Evolutionary conservation across 2,888 invertebrate species (phyloP), one percentile per base, ranked within the genome.

Genomic region (Selenia dentaria): DNA sequence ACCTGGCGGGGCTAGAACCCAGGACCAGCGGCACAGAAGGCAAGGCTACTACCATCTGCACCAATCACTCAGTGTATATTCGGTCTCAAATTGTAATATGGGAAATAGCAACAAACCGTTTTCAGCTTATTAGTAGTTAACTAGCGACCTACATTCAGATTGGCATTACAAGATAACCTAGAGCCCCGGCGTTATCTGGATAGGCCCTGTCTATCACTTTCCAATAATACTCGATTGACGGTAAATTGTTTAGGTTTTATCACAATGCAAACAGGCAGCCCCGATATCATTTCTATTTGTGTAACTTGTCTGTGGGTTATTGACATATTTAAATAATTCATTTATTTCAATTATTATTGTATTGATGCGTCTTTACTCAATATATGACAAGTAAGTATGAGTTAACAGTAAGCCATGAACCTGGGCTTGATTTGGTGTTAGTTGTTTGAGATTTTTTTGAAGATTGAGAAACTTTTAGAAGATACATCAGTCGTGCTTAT

Each of bases 131-230:
- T 50, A 48, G 49, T 48, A 42, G 28, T 49, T 47, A 51, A 48
- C 36, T 43, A 29, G 46, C 50, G 50, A 51, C 56, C 60, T 53
- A 54, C 44, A 46, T 60, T 56, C 25, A 20, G 33, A 44, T 40
- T 49, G 42, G 41, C 24, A 45, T 35, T 44, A 9, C 44, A 44
- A 51, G 58, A 60, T 60, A 60, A 60, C 54, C 54, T 47, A 54
- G 39, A 39, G 55, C 41, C 33, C 37, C 5, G 24, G 24, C 37
- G 29, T 38, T 58, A 58, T 55, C 58, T 45, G 44, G 35, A 46
- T 47, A 37, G 37, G 40, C 28, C 37, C 49, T 45, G 54, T 47
- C 51, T 51, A 45, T 56, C 54, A 59, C 50, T 56, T 54, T 56
- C 54, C 46, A 55, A 53, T 53, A 57, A 49, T 37, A 47, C 44